Base-by-base conservation (phyloP, 2,797 vertebrate species). In the Chanos chanos region DNA sequence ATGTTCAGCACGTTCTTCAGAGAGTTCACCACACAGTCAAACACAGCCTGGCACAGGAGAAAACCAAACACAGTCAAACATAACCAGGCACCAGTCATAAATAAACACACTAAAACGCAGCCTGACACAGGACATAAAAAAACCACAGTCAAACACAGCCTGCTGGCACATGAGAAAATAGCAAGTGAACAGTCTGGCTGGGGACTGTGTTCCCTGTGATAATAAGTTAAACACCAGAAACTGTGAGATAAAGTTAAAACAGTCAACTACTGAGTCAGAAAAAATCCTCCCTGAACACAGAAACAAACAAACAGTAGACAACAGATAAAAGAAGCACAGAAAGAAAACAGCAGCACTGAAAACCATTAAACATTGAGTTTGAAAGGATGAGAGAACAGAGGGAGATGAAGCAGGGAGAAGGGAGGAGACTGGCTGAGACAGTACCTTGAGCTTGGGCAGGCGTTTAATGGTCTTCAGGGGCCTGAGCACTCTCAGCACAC, bases 401-500 rank as follows among this genome's bases (percentile, higher is more conserved):
- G 5, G 13, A 49, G 43, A 30, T 22, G 47, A n/a, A n/a, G n/a
- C n/a, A n/a, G n/a, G n/a, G n/a, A n/a, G n/a, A n/a, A n/a, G n/a
- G n/a, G n/a, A n/a, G n/a, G n/a, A n/a, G n/a, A n/a, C n/a, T n/a
- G n/a, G n/a, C n/a, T n/a, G n/a, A n/a, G n/a, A 67, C 52, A 36
- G 0, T 77, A 96, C 95, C 94, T 98, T 98, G 43, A 97, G 91
- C 75, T 97, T 97, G 49, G 95, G 95, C 75, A 98, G 79, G 44
- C 95, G 91, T 76, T 97, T 98, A 83, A 98, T 97, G 50, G 95
- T 98, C 87, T 98, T 98, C 57, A 98, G 87, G 33, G 95, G 95
- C 68, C 95, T 87, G 10, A 97, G 85, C 72, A 98, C 95, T 61
- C 95, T 89, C 64, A 98, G 86, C n/a, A 98, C 95, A 31, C 94